Conservation (phyloP, 2,113 vertebrate species). For the Tapirus terrestris region DNA sequence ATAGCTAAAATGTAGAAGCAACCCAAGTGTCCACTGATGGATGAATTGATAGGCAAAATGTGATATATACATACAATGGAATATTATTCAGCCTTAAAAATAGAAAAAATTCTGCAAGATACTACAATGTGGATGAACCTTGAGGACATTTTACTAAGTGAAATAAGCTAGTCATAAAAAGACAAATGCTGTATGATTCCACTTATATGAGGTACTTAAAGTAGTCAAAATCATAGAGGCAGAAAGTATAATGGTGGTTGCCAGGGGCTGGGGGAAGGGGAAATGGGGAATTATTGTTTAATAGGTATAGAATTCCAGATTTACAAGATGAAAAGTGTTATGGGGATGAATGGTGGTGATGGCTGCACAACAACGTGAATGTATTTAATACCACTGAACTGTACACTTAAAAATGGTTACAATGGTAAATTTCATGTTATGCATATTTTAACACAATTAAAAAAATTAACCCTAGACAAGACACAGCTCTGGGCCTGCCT, state of each 20-base stretch:
- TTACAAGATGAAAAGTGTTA: neutral
- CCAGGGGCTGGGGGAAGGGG: neutral
- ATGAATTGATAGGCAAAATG: neutral
- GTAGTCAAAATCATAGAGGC: neutral
- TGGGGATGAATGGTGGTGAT: neutral
- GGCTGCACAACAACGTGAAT: neutral
- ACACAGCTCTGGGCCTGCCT: neutral
- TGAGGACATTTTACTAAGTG: neutral
- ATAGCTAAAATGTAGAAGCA: neutral
- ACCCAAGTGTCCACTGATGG: neutral
- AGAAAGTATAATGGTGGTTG: neutral
- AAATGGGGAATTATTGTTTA: neutral
- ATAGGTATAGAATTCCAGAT: neutral
- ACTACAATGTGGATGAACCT: neutral
- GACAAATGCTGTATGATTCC: neutral
- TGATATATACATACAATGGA: too few species aligned
- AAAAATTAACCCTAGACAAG: neutral
- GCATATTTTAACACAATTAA: neutral
- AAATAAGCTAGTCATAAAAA: neutral
- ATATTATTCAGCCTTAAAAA: neutral
- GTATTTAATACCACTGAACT: neutral
- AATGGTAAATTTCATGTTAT: neutral
- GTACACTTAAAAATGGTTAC: neutral
- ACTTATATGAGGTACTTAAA: neutral
- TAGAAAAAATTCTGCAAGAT: neutral